Evolutionary conservation across 2,113 vertebrate species (phyloP), one percentile per base, ranked within the genome.

Genomic region (Thunnus thynnus): DNA sequence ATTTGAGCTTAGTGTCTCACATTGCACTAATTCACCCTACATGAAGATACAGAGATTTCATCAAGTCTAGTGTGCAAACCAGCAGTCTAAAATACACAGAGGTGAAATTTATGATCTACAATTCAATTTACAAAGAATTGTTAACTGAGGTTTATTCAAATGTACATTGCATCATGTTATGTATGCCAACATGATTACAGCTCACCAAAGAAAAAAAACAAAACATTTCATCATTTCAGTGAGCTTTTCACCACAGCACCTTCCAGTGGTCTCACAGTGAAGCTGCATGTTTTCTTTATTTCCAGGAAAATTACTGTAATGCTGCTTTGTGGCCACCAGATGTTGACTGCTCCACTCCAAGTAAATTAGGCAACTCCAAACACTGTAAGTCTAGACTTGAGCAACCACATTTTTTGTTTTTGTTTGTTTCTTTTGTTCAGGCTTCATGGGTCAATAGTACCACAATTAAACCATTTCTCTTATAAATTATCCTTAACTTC

Each of bases 311-410:
- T 20, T 0, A 12, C 3, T 85, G 84, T 78, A 79, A 80, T 73
- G 13, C 7, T 30, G 16, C 46, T 74, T 55, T 70, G 1, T 18
- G 30, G 27, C 88, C 90, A 90, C 79, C 47, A 88, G 90, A 83
- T 85, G 90, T 57, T 62, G 88, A 72, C 79, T 79, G 51, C 8
- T 71, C 25, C 58, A 63, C 63, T 67, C 18, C 13, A 62, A 27
- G 6, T 44, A 75, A 10, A 17, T 12, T n/a, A 32, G 12, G 18
- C 46, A 20, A 14, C 18, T 13, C n/a, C 1, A 67, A 20, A 5
- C n/a, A 16, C 14, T 36, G 25, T 22, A 52, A 13, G 3, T 16
- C 4, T 0, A 50, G 7, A 44, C 46, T 41, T 3, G 2, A 20
- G 18, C 36, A 78, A 10, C 8, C 32, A 66, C 25, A 22, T 20